Percentiles rank a stretch among this genome's conserved stretches.
These are phyloP conservation scores for Ancistrus triradiatus DNA, from an alignment of 2,113 vertebrate genomes.

Conservation along the genomic window DNA sequence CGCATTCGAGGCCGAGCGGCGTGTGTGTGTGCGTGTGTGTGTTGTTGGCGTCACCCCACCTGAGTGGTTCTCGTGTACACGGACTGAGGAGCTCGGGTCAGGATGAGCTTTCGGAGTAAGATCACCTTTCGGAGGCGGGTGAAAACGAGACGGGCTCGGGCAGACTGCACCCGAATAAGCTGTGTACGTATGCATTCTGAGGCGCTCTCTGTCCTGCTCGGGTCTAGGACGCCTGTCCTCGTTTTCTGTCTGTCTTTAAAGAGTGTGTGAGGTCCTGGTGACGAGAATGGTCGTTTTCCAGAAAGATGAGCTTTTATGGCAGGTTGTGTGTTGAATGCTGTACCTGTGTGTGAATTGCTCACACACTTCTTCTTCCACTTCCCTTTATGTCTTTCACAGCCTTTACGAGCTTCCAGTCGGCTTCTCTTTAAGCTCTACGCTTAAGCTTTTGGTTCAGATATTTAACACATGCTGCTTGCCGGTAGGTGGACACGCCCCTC, in stretches of 20 bases:
- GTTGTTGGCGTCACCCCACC: background rate
- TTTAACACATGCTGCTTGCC: constrained; percentile 1
- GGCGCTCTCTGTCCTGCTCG: too few relatives aligned
- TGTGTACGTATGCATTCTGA: constrained; percentile 87
- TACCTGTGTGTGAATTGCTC: too few relatives aligned
- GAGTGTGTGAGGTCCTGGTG: too few relatives aligned
- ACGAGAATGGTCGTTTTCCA: too few relatives aligned
- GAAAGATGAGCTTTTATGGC: too few relatives aligned
- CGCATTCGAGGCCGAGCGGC: constrained; percentile 39
- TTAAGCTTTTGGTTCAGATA: too few relatives aligned
- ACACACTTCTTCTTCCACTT: background rate
- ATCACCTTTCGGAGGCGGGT: constrained; percentile 81
- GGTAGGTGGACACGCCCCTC: background rate
- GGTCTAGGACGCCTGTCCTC: too few relatives aligned
- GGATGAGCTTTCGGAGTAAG: constrained; percentile 90
- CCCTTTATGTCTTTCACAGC: constrained; percentile 4
- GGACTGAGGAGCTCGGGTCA: background rate
- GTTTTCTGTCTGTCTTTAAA: background rate
- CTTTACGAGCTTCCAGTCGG: too few relatives aligned
- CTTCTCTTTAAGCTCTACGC: too few relatives aligned
- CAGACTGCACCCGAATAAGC: constrained; percentile 76
- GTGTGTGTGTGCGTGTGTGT: background rate
- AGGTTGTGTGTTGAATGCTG: too few relatives aligned
- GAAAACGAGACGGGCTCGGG: constrained; percentile 71
- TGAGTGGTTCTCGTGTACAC: background rate